These are phyloP conservation scores for Cataglyphis albicans DNA, from an alignment of 2,888 invertebrate species.

Conservation along the genomic window DNA sequence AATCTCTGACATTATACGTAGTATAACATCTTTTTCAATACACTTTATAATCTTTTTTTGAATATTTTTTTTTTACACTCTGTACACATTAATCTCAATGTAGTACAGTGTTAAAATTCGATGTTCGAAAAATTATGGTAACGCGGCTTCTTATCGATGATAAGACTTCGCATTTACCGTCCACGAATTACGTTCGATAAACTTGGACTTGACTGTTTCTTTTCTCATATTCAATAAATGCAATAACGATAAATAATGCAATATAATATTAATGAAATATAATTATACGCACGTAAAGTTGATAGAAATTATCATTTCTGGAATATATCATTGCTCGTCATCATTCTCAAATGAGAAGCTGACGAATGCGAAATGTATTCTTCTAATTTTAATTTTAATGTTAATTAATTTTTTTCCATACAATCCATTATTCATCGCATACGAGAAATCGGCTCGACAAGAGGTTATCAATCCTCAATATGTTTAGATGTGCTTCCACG, in stretches of 20 bases:
- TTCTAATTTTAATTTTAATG: background rate
- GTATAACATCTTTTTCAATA: constrained; percentile 1
- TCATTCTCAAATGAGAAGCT: background rate
- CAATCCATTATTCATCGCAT: constrained; percentile 43
- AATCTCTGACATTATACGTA: background rate
- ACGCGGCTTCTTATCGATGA: constrained; percentile 7
- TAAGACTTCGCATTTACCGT: background rate
- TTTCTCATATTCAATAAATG: background rate
- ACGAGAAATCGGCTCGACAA: constrained; percentile 46
- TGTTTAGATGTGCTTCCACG: constrained; percentile 49
- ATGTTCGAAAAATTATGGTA: background rate
- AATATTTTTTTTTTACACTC: background rate
- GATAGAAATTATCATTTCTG: background rate
- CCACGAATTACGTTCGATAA: constrained; percentile 13
- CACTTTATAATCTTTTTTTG: background rate
- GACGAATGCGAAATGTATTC: background rate
- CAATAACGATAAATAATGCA: background rate
- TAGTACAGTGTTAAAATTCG: background rate
- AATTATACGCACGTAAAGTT: background rate
- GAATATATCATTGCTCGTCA: background rate
- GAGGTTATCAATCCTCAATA: constrained; percentile 64
- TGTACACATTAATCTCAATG: background rate
- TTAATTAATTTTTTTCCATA: constrained; percentile 45
- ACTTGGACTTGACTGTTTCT: background rate
- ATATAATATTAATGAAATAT: background rate